Evolutionary conservation across 2,797 vertebrate genomes (phyloP).

Genomic region (Sciurus carolinensis): DNA sequence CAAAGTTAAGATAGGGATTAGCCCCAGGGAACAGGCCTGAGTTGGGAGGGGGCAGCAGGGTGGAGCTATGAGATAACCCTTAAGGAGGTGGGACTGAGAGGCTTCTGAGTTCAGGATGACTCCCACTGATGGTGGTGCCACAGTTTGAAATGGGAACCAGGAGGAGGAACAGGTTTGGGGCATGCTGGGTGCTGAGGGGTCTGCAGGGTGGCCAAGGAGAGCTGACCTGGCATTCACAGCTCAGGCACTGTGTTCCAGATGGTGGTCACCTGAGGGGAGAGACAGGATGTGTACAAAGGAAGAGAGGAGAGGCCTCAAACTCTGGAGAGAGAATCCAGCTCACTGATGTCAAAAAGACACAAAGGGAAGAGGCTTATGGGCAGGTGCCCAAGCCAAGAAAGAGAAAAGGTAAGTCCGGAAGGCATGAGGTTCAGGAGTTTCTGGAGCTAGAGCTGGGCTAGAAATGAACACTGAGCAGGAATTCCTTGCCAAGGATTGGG

Average conservation of each 20-base stretch:
- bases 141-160: neutral
- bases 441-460: neutral
- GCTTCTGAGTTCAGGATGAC: neutral
- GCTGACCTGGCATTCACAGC: neutral
- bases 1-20: neutral
- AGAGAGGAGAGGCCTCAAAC: neutral
- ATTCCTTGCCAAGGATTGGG: neutral
- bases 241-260: neutral
- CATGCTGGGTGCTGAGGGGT: neutral
- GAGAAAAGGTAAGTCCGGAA: neutral
- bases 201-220: neutral
- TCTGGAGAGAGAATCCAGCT: neutral
- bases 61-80: neutral
- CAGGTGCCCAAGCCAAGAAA: neutral
- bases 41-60: too few species aligned
- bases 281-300: neutral
- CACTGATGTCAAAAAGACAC: slow-evolving; percentile 46
- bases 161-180: neutral
- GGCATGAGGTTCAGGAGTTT: neutral
- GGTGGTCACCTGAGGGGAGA: neutral
- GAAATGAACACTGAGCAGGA: neutral
- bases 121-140: neutral
- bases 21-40: neutral
- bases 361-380: neutral
- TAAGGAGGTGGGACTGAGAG: neutral